phyloP scores from a whole-genome alignment of 2,113 vertebrate species.

The Acrocephalus arundinaceus region DNA sequence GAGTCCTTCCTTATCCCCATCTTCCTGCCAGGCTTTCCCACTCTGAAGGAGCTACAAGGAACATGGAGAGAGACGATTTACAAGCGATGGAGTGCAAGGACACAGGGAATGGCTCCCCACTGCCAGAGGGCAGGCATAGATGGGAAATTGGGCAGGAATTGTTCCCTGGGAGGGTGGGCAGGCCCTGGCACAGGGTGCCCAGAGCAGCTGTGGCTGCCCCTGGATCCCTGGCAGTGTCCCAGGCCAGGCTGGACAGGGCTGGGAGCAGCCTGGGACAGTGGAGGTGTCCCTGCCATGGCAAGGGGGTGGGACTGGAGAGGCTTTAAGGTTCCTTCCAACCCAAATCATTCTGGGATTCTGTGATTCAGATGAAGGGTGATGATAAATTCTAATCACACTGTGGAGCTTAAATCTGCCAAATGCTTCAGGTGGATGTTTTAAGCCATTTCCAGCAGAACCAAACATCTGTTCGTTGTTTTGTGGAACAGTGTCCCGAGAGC shows the following conservation, averaged over 20 bases:
- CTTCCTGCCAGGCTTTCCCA: not conserved
- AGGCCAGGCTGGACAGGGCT: not conserved
- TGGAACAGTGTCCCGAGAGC: accelerated
- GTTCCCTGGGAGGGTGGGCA: accelerated
- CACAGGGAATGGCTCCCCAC: not conserved
- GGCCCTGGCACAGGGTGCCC: not conserved
- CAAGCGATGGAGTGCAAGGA: not conserved
- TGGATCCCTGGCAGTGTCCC: not conserved
- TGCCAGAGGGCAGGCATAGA: not conserved
- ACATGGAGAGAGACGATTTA: not conserved
- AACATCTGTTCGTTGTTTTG: not conserved
- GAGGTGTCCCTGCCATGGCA: not conserved
- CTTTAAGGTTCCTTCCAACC: not conserved
- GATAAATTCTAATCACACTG: not conserved
- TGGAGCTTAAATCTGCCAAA: not conserved
- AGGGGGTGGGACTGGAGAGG: not conserved
- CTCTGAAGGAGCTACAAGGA: not conserved
- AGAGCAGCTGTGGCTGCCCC: not conserved
- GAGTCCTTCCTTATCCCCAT: not conserved
- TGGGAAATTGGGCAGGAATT: not conserved
- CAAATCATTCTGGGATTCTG: not conserved
- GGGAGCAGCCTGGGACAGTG: not conserved
- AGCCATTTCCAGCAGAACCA: not conserved
- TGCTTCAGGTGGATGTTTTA: accelerated
- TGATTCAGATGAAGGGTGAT: not conserved